A percentile compares a stretch with the other conserved stretches of the same genome.
Evolutionary conservation across 2,113 vertebrate genomes (phyloP).

Genomic region (Phyllostomus discolor): DNA sequence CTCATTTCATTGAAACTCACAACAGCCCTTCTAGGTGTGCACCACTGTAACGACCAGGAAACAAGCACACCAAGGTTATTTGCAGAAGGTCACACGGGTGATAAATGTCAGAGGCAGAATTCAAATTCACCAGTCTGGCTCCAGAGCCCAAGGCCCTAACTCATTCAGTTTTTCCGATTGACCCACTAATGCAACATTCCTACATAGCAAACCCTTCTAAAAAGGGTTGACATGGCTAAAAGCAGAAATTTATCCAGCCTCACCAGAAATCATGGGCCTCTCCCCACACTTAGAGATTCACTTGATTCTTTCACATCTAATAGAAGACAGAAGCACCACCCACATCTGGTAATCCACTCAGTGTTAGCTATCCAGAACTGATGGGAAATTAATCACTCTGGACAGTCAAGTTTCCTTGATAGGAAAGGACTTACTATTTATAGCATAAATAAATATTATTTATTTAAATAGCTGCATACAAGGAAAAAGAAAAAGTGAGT

Average conservation of each 20-base stretch:
- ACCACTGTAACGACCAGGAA: not conserved
- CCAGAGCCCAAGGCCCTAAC: not conserved
- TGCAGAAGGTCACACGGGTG: not conserved
- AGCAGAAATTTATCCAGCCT: not conserved
- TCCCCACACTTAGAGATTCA: not conserved
- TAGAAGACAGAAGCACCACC: not conserved
- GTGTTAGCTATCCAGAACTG: not conserved
- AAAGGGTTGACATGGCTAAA: not conserved
- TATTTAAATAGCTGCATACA: not conserved
- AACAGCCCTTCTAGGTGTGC: not conserved
- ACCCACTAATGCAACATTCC: not conserved
- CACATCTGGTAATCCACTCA: not conserved
- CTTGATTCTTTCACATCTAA: not conserved
- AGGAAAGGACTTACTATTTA: not conserved
- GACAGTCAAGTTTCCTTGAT: not conserved
- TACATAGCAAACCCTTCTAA: not conserved
- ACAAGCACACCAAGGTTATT: not conserved
- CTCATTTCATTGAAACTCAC: not conserved
- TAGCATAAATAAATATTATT: not conserved
- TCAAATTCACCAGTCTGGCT: not conserved
- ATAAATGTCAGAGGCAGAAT: not conserved
- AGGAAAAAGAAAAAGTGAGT: not conserved
- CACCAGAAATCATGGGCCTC: not conserved
- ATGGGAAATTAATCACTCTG: not conserved
- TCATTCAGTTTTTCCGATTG: not conserved